A percentile compares a stretch with the other conserved stretches of the same genome.
phyloP scores from a whole-genome alignment of 2,888 invertebrate genomes.

The Chesias legatella region DNA sequence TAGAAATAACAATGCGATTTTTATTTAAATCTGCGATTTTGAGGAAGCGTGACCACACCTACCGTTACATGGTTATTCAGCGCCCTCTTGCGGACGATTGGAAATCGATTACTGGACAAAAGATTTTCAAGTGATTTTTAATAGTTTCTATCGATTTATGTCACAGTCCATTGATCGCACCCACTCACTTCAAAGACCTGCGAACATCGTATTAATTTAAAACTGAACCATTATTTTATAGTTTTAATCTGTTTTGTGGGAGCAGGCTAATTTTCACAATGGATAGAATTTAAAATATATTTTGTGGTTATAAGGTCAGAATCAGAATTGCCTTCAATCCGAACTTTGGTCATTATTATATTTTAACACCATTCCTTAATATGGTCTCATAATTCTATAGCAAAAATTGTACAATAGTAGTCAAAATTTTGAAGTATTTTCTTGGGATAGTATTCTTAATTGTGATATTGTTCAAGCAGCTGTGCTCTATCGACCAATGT shows the following conservation, averaged over 20 bases:
- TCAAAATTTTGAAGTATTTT: slow-evolving; percentile 41
- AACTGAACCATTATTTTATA: slow-evolving; percentile 17
- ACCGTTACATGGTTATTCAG: slow-evolving; percentile 42
- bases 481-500: slow-evolving; percentile 62
- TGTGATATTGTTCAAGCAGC: slow-evolving; percentile 60
- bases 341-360: too few species aligned
- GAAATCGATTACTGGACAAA: slow-evolving; percentile 54
- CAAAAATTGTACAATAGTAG: neutral
- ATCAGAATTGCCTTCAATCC: too few species aligned
- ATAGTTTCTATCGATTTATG: slow-evolving; percentile 58
- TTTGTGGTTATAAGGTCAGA: too few species aligned
- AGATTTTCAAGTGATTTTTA: slow-evolving; percentile 55
- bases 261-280: too few species aligned
- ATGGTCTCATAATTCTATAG: too few species aligned
- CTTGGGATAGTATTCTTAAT: slow-evolving; percentile 57
- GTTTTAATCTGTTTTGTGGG: too few species aligned
- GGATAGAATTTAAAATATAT: too few species aligned
- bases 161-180: slow-evolving; percentile 66
- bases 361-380: too few species aligned
- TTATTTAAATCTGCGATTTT: slow-evolving; percentile 60
- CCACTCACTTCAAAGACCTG: slow-evolving; percentile 49
- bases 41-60: slow-evolving; percentile 65
- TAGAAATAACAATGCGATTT: slow-evolving; percentile 64
- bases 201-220: slow-evolving; percentile 42
- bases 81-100: slow-evolving; percentile 41